These are phyloP conservation scores for Tyrophagus putrescentiae DNA, from an alignment of 1,140 invertebrate species.

Conservation along the genomic window DNA sequence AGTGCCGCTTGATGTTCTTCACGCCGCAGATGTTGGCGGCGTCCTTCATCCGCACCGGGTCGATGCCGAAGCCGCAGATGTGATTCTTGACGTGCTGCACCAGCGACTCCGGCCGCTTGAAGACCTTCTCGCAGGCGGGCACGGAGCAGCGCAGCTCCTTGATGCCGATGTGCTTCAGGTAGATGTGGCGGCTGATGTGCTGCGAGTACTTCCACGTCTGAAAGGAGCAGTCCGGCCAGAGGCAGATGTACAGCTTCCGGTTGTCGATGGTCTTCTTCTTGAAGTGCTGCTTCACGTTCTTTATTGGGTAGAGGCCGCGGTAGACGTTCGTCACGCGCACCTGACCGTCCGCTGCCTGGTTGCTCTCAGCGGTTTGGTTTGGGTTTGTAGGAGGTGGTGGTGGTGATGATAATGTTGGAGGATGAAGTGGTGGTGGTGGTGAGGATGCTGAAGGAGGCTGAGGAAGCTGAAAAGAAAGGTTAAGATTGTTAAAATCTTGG, in stretches of 20 bases:
- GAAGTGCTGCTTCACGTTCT: constrained; percentile 17
- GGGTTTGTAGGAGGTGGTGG: no score
- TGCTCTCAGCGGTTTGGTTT: no score
- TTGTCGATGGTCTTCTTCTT: background rate
- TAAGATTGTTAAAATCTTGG: no score
- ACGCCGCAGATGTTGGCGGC: constrained; percentile 8
- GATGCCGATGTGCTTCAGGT: constrained; percentile 18
- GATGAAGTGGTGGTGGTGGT: no score
- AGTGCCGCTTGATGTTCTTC: constrained; percentile 12
- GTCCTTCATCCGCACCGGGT: constrained; percentile 6
- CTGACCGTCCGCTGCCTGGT: no score
- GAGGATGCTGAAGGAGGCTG: no score
- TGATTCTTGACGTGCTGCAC: constrained; percentile 19
- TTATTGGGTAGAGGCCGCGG: constrained; percentile 17
- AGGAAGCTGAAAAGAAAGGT: no score
- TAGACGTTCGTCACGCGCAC: constrained; percentile 9
- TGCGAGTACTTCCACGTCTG: constrained; percentile 19
- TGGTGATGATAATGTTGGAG: no score
- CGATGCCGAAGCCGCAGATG: constrained; percentile 20
- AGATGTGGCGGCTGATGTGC: constrained; percentile 14
- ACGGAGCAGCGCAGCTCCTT: constrained; percentile 10
- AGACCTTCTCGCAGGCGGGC: background rate
- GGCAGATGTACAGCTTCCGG: background rate
- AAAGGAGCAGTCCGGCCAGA: constrained; percentile 6
- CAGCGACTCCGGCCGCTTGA: constrained; percentile 16